Conservation (phyloP, 2,797 vertebrate genomes). For the Chelon labrosus region DNA sequence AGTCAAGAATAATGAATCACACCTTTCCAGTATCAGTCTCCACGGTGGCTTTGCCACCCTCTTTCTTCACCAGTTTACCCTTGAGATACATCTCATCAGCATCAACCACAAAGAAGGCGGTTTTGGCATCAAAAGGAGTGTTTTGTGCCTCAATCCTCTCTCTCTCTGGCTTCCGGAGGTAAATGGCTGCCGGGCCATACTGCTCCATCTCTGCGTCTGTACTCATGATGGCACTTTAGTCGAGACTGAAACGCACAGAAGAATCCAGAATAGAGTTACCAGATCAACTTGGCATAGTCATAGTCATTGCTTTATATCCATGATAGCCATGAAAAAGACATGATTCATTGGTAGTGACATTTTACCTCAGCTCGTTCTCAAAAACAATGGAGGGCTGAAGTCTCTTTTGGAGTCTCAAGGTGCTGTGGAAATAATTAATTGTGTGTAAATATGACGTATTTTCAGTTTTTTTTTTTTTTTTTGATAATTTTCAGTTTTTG, state of each 20-base stretch:
- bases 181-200: no score
- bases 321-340: no score
- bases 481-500: no score
- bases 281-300: no score
- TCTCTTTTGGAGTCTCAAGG: conserved; percentile 3
- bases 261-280: no score
- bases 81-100: conserved; percentile 89
- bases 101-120: conserved; percentile 86
- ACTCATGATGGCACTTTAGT: no score
- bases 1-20: conserved; percentile 5
- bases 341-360: no score
- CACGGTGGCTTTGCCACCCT: conserved; percentile 90
- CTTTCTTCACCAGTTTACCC: conserved; percentile 84
- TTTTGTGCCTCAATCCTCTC: conserved; percentile 90
- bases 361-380: conserved; percentile 37
- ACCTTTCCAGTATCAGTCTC: conserved; percentile 87
- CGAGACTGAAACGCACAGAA: no score
- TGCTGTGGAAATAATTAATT: conserved; percentile 18
- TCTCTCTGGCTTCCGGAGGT: conserved; percentile 73
- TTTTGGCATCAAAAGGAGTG: conserved; percentile 91
- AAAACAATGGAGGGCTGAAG: background rate
- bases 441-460: no score
- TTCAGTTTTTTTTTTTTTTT: no score
- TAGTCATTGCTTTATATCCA: no score
- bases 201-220: no score